phyloP scores from a whole-genome alignment of 2,797 vertebrate species.

The Alcedo quadribrachys region DNA sequence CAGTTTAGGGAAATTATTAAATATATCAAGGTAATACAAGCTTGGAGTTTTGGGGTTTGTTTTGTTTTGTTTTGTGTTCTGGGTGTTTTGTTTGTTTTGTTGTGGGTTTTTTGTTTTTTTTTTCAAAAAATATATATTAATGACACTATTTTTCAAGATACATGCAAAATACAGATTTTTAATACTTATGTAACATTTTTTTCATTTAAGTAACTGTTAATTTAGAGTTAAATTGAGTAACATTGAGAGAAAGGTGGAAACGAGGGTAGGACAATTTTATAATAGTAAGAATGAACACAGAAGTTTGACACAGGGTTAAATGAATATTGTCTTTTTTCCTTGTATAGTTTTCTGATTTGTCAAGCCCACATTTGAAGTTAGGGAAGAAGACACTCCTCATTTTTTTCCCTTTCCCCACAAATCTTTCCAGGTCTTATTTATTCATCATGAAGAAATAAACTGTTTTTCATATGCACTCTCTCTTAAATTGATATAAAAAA shows the following conservation, averaged over 20 bases:
- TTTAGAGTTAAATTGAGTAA: neutral
- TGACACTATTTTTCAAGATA: neutral
- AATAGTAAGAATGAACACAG: neutral
- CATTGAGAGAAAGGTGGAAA: neutral
- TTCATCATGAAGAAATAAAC: neutral
- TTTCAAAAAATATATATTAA: neutral
- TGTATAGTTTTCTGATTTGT: neutral
- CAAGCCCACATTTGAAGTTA: neutral
- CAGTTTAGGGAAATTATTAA: slow-evolving; percentile 46
- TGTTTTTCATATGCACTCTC: neutral
- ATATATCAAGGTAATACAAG: neutral
- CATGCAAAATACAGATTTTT: neutral
- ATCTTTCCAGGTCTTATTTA: neutral
- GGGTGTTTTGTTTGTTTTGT: too few species aligned
- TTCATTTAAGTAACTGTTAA: neutral
- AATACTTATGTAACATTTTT: neutral
- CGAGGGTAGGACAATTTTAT: neutral
- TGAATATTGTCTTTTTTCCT: neutral
- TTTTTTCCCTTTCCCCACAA: neutral
- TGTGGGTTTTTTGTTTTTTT: neutral
- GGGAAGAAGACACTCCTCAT: neutral
- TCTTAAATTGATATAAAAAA: neutral
- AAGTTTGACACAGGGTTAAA: neutral
- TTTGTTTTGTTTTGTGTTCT: too few species aligned
- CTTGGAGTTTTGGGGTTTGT: neutral